Percentiles rank a stretch among this genome's conserved stretches.
These are phyloP conservation scores for Ochotona princeps DNA, from an alignment of 2,113 vertebrate genomes.

Conservation along the genomic window DNA sequence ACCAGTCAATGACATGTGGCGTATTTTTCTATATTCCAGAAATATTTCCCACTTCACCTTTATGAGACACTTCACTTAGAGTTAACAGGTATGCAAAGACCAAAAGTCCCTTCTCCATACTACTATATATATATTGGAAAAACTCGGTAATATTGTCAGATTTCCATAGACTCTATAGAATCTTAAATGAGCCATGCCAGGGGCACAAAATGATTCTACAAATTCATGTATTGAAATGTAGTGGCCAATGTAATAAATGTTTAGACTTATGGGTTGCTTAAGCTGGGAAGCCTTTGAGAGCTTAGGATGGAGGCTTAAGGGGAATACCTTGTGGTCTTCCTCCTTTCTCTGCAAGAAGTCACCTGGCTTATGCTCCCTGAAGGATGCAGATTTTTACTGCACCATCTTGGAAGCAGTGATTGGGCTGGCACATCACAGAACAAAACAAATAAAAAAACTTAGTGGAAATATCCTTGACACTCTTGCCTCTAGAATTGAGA, in stretches of 20 bases:
- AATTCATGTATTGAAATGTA: neutral
- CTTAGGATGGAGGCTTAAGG: neutral
- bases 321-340: neutral
- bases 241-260: neutral
- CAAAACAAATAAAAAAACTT: neutral
- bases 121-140: neutral
- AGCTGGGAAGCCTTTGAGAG: neutral
- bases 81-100: neutral
- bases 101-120: neutral
- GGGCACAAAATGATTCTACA: neutral
- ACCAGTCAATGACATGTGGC: neutral
- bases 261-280: neutral
- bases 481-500: neutral
- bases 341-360: neutral
- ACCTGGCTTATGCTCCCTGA: rapidly evolving
- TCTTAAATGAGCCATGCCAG: neutral
- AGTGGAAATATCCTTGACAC: neutral
- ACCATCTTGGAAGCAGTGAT: neutral
- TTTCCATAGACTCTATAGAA: neutral
- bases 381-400: neutral
- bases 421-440: too few species aligned
- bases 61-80: neutral
- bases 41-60: neutral
- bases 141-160: neutral
- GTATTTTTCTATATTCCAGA: neutral